Percentiles rank a stretch among this genome's conserved stretches.
Conservation (phyloP, 2,888 invertebrate genomes). For the Metellina segmentata region DNA sequence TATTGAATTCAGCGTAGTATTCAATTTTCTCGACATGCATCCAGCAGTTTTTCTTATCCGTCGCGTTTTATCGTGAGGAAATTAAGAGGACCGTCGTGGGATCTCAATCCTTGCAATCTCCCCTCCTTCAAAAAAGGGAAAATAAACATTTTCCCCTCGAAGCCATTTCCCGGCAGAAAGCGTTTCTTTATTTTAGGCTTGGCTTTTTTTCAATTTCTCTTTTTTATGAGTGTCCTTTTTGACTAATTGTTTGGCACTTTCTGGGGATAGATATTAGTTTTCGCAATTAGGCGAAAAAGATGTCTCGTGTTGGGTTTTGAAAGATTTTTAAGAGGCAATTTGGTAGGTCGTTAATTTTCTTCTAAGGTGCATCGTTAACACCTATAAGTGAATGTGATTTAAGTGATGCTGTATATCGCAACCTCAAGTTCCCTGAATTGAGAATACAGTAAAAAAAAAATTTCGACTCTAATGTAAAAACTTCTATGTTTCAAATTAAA, state of each 20-base stretch:
- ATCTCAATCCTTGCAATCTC: too few relatives aligned
- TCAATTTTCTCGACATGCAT: slow-evolving; percentile 56
- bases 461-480: too few relatives aligned
- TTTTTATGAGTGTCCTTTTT: neutral
- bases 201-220: neutral
- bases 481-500: too few relatives aligned
- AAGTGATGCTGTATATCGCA: too few relatives aligned
- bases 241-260: neutral
- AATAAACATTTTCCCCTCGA: neutral
- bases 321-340: neutral
- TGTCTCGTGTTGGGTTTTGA: neutral
- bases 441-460: too few relatives aligned
- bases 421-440: too few relatives aligned
- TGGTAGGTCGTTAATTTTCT: neutral
- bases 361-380: neutral
- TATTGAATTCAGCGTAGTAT: slow-evolving; percentile 62
- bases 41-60: slow-evolving; percentile 11
- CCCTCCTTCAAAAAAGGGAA: too few relatives aligned
- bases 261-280: neutral
- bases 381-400: too few relatives aligned
- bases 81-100: neutral
- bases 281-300: neutral
- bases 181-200: neutral
- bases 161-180: neutral
- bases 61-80: slow-evolving; percentile 10